phyloP scores from a whole-genome alignment of 2,888 invertebrate species.

The Diadegma fenestrale region DNA sequence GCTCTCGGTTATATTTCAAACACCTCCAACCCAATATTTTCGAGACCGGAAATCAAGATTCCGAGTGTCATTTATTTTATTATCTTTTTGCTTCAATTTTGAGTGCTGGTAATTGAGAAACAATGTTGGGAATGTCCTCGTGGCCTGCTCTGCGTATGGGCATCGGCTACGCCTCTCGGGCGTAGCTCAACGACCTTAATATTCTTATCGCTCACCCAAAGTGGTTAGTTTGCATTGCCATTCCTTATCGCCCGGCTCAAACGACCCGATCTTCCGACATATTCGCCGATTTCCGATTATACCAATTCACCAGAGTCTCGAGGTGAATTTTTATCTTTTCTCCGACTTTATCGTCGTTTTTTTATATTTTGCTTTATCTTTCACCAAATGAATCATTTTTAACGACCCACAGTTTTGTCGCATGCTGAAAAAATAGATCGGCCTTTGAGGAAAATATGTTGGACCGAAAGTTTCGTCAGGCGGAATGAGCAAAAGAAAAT shows the following conservation, averaged over 20 bases:
- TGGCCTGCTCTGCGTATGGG: neutral
- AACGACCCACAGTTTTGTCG: neutral
- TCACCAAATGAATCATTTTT: neutral
- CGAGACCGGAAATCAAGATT: neutral
- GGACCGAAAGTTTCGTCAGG: too few relatives aligned
- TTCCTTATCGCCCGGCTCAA: constrained; percentile 61
- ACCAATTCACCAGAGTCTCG: constrained; percentile 1
- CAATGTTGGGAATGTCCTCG: neutral
- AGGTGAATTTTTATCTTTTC: constrained; percentile 17
- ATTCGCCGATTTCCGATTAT: constrained; percentile 27
- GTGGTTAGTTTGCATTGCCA: constrained; percentile 56
- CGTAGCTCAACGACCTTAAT: neutral
- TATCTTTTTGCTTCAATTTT: neutral
- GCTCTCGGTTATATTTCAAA: constrained; percentile 2
- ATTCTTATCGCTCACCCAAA: constrained; percentile 48
- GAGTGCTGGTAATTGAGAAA: neutral
- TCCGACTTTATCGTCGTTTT: neutral
- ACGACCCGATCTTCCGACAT: constrained; percentile 43
- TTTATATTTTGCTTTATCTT: neutral
- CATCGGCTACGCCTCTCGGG: neutral
- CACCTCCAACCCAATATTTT: neutral
- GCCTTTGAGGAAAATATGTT: too few relatives aligned
- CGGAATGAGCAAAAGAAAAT: too few relatives aligned
- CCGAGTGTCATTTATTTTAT: neutral
- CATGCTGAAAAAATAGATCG: too few relatives aligned